Percentiles rank a stretch among this genome's conserved stretches.
phyloP scores from a whole-genome alignment of 2,888 invertebrate genomes.

The Trileptium ribeirensis region DNA sequence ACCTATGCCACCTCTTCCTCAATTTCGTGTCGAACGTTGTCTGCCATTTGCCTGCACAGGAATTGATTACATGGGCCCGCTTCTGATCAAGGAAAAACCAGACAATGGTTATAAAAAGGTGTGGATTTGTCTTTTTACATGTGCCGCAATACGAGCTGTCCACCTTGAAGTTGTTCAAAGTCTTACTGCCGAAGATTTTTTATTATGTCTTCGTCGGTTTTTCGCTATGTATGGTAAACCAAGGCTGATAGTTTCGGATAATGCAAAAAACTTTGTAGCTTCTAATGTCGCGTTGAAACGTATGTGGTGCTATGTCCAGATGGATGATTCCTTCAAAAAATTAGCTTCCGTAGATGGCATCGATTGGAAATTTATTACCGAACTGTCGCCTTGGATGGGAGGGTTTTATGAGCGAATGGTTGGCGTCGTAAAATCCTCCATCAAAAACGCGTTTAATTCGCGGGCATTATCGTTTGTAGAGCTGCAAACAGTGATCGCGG shows the following conservation, averaged over 20 bases:
- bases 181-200: too few species aligned
- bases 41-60: conserved; percentile 9
- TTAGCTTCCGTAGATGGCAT: not conserved
- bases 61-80: conserved; percentile 16
- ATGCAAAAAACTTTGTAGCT: too few species aligned
- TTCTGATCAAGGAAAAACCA: not conserved
- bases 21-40: not conserved
- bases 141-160: too few species aligned
- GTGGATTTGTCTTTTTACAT: too few species aligned
- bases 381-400: not conserved
- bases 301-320: too few species aligned
- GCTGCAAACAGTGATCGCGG: not conserved
- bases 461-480: not conserved
- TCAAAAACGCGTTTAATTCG: not conserved
- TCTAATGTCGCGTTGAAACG: too few species aligned
- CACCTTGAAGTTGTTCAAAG: too few species aligned
- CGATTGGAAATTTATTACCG: not conserved
- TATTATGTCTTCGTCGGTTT: too few species aligned
- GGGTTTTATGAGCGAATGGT: not conserved
- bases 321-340: not conserved
- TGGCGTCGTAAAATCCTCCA: not conserved
- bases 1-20: not conserved
- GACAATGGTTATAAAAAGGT: not conserved
- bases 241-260: too few species aligned
- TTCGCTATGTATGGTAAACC: too few species aligned